Base-by-base conservation (phyloP, 2,113 vertebrate genomes). In the Halcyon senegalensis region DNA sequence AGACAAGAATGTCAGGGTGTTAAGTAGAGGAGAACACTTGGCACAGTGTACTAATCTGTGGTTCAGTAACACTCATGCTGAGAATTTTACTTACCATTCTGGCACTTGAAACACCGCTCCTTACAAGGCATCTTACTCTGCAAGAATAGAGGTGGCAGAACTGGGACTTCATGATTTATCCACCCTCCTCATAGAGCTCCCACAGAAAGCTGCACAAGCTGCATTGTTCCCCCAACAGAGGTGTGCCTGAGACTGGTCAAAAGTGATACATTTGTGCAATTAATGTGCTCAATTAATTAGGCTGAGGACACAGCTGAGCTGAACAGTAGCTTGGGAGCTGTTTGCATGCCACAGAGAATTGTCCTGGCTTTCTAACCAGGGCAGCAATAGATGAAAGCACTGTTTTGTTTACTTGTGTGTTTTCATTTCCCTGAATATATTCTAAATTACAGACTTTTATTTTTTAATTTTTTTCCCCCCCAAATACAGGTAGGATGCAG, bases 201-300 rank as follows among this genome's bases (percentile, higher is more conserved):
- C 59, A 55, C 66, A 74, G 64, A 87, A 94, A 76, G 12, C 73
- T 46, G 16, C 28, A 11, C 7, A 7, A 81, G 41, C 27, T 64
- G 21, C 69, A 19, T 56, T 66, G 48, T 24, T 92, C 70, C 50
- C 44, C 63, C 73, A 62, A 35, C 0, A 2, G 9, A 68, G 74
- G 44, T 53, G 62, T 19, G 62, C 53, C 53, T 53, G 25, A 43
- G 62, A n/a, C 33, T 30, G 44, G 56, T 68, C 94, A 93, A 10
- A 69, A 94, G 77, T 84, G 85, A 97, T 94, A 55, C 92, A 97
- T 89, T 16, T 77, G 68, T 78, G 83, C 77, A 93, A 94, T 96
- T 95, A 94, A 89, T 53, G 91, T 48, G 56, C 48, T 51, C 73
- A 87, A 58, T 76, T 96, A 93, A 97, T 94, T 88, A 96, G 80